phyloP scores from a whole-genome alignment of 2,113 vertebrate species.

The Microtus ochrogaster region DNA sequence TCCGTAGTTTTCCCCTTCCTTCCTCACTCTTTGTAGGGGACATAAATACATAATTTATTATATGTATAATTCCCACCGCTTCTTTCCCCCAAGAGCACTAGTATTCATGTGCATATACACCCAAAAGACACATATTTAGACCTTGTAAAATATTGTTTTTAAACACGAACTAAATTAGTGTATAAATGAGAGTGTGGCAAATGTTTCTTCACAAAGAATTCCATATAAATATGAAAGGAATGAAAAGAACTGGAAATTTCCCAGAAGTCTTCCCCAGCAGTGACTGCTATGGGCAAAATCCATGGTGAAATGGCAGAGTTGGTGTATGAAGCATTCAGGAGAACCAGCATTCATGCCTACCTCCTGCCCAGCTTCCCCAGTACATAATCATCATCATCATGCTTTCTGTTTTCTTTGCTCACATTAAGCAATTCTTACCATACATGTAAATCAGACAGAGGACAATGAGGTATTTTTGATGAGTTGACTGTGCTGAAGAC shows the following conservation, averaged over 20 bases:
- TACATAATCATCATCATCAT: background rate
- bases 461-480: background rate
- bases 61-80: background rate
- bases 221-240: background rate
- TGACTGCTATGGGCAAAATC: no score
- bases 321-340: background rate
- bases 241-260: background rate
- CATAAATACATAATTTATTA: background rate
- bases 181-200: background rate
- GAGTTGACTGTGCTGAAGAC: background rate
- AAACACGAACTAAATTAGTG: background rate
- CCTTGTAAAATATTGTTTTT: background rate
- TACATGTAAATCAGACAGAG: background rate
- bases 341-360: background rate
- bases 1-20: background rate
- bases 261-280: background rate
- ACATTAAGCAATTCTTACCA: background rate
- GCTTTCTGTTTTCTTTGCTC: background rate
- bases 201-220: constrained; percentile 33
- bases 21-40: background rate
- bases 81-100: background rate
- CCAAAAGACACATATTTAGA: background rate
- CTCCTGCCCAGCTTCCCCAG: background rate
- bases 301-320: background rate
- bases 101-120: background rate